Evolutionary conservation across 2,797 vertebrate genomes (phyloP), one percentile per base, ranked within the genome.

Genomic region (Austrolebias charrua): DNA sequence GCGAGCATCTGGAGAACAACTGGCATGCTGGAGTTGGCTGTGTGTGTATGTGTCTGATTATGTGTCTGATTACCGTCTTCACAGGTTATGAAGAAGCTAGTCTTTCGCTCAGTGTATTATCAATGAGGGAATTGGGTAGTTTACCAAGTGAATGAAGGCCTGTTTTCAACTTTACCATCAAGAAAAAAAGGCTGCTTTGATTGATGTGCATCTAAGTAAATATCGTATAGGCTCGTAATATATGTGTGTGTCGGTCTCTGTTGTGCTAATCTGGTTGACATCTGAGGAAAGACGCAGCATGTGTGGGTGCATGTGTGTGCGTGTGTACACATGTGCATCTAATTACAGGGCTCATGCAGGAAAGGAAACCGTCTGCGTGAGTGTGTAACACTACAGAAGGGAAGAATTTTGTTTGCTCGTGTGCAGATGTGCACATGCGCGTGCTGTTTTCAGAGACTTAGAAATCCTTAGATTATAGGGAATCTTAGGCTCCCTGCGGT

Each of bases 1-100:
- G 69, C 51, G 1, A 53, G 78, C 81, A 86, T 89, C 82, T 84
- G 84, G 83, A 71, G 72, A 81, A 76, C 83, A 83, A 87, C 81
- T 85, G 84, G 70, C 47, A 18, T 5, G 51, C 44, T 13, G 47
- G 42, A 54, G 47, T 28, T 20, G 4, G 28, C 20, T 49, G 66
- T 42, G 57, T 63, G 18, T 35, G 18, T 35, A 7, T 35, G 10
- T 55, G 29, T 16, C 55, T 28, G 20, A 43, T 12, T 35, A 55
- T 57, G 14, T 46, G 31, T 51, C 47, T 18, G 10, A 28, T 55
- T 29, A 53, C 48, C 46, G 31, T 45, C 13, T 53, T 2, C 47
- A 35, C 47, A 3, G 20, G 54, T 48, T 64, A 6, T 56, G 54
- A 19, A 24, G 54, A 19, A 24, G 20, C 29, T 42, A 6, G 14